Percentiles rank a stretch among this genome's conserved stretches.
Conservation (phyloP, 2,888 invertebrate genomes). For the Homarus gammarus region DNA sequence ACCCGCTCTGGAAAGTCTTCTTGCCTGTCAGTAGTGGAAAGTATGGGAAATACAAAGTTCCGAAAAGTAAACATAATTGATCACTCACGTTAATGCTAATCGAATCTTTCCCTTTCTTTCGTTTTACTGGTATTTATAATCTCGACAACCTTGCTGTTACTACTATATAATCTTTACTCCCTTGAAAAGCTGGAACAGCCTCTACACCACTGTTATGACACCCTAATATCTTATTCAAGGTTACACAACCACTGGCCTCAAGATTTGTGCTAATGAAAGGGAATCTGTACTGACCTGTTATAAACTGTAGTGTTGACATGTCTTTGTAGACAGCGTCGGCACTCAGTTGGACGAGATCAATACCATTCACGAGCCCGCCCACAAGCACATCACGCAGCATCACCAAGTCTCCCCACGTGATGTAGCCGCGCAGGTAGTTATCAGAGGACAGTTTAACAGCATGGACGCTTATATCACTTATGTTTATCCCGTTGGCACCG, state of each 20-base stretch:
- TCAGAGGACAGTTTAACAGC: not conserved
- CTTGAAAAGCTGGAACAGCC: too few species aligned
- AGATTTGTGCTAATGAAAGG: too few species aligned
- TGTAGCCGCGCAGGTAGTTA: not conserved
- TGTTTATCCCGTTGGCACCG: constrained; percentile 17
- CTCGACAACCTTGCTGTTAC: too few species aligned
- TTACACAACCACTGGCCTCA: too few species aligned
- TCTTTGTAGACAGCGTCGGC: constrained; percentile 33
- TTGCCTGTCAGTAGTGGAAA: not conserved
- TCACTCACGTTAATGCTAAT: too few species aligned
- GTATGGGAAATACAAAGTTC: too few species aligned
- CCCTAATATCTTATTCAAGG: too few species aligned
- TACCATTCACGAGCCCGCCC: constrained; percentile 28
- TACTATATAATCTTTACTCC: too few species aligned
- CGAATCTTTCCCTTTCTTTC: too few species aligned
- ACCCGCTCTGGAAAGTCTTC: constrained; percentile 6
- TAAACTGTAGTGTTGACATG: not conserved
- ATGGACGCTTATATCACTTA: not conserved
- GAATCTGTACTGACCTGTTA: constrained; percentile 25
- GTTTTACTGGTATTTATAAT: too few species aligned
- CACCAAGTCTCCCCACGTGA: not conserved
- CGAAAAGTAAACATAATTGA: too few species aligned
- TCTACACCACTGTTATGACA: too few species aligned
- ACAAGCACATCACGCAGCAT: not conserved
- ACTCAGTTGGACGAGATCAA: not conserved